Evolutionary conservation across 2,113 vertebrate genomes (phyloP).

Genomic region (Scomber colias): DNA sequence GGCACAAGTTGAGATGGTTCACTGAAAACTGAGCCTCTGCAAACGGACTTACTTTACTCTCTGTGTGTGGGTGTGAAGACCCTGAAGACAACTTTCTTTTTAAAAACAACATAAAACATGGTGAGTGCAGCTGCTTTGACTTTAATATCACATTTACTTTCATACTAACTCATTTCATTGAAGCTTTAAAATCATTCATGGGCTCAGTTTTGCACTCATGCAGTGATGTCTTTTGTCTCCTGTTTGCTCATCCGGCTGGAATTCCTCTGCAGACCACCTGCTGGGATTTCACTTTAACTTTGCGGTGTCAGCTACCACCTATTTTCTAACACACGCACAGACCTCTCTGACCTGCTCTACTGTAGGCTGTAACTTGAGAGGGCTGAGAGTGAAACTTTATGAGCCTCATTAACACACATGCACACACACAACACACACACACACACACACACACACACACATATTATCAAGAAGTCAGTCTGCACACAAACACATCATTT

Average conservation of each 20-base stretch:
- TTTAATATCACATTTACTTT: background rate
- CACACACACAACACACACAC: no score
- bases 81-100: background rate
- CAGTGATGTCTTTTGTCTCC: background rate
- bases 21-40: constrained; percentile 33
- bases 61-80: constrained; percentile 4
- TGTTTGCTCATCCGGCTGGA: constrained; percentile 24
- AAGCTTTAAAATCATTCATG: background rate
- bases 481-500: background rate
- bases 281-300: constrained; percentile 57
- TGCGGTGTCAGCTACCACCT: constrained; percentile 68
- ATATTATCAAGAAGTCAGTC: constrained; percentile 8
- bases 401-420: constrained; percentile 64
- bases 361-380: constrained; percentile 72
- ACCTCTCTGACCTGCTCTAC: constrained; percentile 49
- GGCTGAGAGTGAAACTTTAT: constrained; percentile 40
- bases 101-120: constrained; percentile 47
- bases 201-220: background rate
- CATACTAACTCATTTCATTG: background rate
- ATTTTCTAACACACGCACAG: constrained; percentile 52
- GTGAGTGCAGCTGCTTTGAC: constrained; percentile 55
- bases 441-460: constrained; percentile 10
- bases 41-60: constrained; percentile 31
- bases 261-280: constrained; percentile 64
- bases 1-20: constrained; percentile 20